Evolutionary conservation across 2,797 vertebrate species (phyloP), one percentile per base, ranked within the genome.

Genomic region (Myotis pilosus): DNA sequence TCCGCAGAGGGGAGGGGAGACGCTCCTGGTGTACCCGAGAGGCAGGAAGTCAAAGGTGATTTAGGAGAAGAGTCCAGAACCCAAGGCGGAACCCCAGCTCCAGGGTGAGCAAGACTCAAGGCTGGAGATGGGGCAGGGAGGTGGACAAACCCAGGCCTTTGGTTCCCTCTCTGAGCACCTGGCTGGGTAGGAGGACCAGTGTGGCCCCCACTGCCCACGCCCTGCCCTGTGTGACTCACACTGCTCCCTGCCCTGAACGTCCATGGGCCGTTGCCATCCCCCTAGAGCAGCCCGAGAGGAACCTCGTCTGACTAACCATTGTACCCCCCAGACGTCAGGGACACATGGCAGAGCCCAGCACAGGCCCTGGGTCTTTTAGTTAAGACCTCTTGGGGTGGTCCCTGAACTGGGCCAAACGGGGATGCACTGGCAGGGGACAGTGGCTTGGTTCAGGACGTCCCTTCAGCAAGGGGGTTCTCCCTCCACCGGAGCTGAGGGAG

Each of bases 191-290:
- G 47, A 30, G 53, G 75, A 5, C 49, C 95, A 15, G 72, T 1
- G 15, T 6, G 60, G 30, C 62, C 57, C 6, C 36, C 2, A 13
- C 12, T 33, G 1, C 44, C 22, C 33, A 23, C 6, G 5, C 3
- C 62, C 51, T 8, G 9, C 2, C 62, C 51, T 4, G 12, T 0
- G 6, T 8, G 47, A 20, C 6, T 38, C 91, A 86, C 95, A 38
- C 95, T 92, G 87, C 92, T 97, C 86, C 90, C 75, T 22, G 87
- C 97, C 75, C 90, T 96, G 88, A 81, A 94, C 47, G 47, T 96
- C 10, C 44, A 71, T 5, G 86, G 33, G 10, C 41, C 16, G 5
- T 15, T 5, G 17, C 55, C 11, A 3, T 30, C 11, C 10, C 41
- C 6, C 9, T 1, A 23, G 71, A 11, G 8, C 36, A 5, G 23